Base-by-base conservation (phyloP, 2,113 vertebrate genomes). In the Apodemus sylvaticus region DNA sequence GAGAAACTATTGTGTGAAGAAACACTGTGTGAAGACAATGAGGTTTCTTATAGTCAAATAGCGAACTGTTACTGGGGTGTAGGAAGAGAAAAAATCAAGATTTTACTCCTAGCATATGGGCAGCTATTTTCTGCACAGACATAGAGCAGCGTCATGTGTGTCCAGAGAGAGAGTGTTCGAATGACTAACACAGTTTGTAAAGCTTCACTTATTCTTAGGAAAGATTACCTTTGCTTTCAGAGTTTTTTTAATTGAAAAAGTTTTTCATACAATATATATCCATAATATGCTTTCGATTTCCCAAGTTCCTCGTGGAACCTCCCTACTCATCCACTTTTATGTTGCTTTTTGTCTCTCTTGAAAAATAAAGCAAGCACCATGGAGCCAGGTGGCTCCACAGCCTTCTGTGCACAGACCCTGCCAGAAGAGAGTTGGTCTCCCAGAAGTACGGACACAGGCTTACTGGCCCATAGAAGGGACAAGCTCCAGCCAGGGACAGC, bases 41-140 rank as follows among this genome's bases (percentile, higher is more conserved):
- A 89, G 31, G 26, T 45, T 73, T 91, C 81, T 94, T 94, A 51
- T 90, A 68, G 62, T 48, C 17, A 60, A 86, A 95, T 19, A 60
- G 1, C 13, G 89, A 96, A 68, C 34, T 39, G n/a, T 86, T 51
- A 17, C 20, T 45, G 16, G 76, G 42, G 11, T 66, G 7, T 68
- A 93, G 34, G 39, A 45, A 87, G 86, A 93, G 53, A 42, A 88
- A 42, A 91, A 64, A 29, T 70, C 12, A 48, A 70, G 22, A 5
- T 34, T 48, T 12, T 29, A 26, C 36, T 45, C 31, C 91, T 1
- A 31, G 11, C 64, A 13, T 74, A 77, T 79, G 29, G 12, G 42
- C 70, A 24, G 3, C 1, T 81, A 53, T 55, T 79, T 53, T 93
- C 51, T 89, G 17, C 17, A 76, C 48, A 8, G n/a, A 55, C 10